A percentile compares a stretch with the other conserved stretches of the same genome.
Conservation (phyloP, 1,140 invertebrate genomes). For the Tribolium castaneum region DNA sequence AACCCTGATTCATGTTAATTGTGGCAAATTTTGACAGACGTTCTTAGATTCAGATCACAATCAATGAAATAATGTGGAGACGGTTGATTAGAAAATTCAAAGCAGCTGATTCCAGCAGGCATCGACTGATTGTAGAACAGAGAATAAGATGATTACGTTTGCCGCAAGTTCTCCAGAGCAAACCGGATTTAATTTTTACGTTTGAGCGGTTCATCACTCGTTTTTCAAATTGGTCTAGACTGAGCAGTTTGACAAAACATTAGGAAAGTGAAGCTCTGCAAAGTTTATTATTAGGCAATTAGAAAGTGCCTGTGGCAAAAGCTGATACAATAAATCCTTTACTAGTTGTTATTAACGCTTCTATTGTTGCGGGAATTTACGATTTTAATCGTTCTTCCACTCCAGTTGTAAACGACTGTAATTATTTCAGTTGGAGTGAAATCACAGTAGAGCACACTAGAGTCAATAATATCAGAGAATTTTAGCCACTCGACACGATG, state of each 20-base stretch:
- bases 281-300: conserved; percentile 18
- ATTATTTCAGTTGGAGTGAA: conserved; percentile 19
- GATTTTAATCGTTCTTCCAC: conserved; percentile 34
- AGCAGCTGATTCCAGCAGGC: background rate
- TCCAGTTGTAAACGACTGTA: conserved; percentile 29
- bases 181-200: background rate
- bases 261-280: background rate
- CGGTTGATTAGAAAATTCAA: conserved; percentile 2
- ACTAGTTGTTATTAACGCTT: conserved; percentile 28
- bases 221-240: background rate
- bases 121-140: background rate
- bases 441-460: background rate
- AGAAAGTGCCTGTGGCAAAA: background rate
- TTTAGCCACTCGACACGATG: conserved; percentile 1
- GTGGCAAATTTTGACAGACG: background rate
- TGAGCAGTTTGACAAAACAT: background rate
- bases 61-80: background rate
- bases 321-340: conserved; percentile 28
- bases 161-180: background rate
- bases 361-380: conserved; percentile 29
- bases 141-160: background rate
- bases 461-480: conserved; percentile 19
- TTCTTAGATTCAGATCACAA: background rate
- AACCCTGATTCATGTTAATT: background rate
- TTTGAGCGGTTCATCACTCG: background rate